phyloP scores from a whole-genome alignment of 2,113 vertebrate species.

The Gymnorhina tibicen region DNA sequence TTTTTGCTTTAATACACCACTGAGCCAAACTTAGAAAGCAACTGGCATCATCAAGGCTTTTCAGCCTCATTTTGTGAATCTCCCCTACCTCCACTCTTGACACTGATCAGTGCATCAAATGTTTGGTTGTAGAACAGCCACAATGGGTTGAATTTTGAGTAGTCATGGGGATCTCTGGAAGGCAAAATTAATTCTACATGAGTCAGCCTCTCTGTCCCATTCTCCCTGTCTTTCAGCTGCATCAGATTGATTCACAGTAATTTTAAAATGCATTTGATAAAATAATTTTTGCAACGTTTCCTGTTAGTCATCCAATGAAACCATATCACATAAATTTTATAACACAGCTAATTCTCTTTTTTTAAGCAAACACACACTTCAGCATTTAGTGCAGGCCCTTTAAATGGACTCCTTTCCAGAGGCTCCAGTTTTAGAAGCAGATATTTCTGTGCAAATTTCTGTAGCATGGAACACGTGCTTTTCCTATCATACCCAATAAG shows the following conservation, averaged over 20 bases:
- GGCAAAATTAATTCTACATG: neutral
- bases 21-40: neutral
- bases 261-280: neutral
- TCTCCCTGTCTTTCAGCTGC: neutral
- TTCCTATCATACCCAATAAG: neutral
- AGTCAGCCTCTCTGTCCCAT: neutral
- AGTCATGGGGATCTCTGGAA: neutral
- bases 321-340: neutral
- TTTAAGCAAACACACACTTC: neutral
- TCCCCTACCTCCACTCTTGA: neutral
- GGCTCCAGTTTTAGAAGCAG: neutral
- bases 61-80: neutral
- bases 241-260: neutral
- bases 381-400: neutral
- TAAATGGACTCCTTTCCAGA: neutral
- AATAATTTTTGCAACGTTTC: neutral
- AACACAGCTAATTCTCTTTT: neutral
- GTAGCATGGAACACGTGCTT: neutral
- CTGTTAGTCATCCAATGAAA: neutral
- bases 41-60: neutral
- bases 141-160: neutral
- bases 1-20: neutral
- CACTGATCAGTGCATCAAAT: neutral
- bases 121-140: neutral
- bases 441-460: neutral